phyloP scores from a whole-genome alignment of 2,797 vertebrate genomes.

The Arrhamphus sclerolepis region DNA sequence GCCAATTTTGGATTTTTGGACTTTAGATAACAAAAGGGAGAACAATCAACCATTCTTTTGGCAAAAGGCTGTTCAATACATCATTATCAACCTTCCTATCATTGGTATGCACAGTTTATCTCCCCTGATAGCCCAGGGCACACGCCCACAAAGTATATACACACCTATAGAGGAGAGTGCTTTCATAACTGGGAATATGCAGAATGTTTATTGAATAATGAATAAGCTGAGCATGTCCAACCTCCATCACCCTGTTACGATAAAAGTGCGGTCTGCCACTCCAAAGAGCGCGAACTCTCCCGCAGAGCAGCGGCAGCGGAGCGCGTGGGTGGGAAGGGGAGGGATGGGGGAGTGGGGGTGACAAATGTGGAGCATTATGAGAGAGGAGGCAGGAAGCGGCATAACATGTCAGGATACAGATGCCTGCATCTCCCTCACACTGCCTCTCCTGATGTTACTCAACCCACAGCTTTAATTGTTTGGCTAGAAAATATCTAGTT shows the following conservation, averaged over 20 bases:
- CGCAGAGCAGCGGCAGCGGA: conserved; percentile 35
- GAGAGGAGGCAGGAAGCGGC: conserved; percentile 67
- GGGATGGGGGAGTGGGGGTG: conserved; percentile 33
- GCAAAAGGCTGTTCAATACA: conserved; percentile 25
- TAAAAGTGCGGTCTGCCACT: conserved; percentile 64
- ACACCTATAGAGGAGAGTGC: conserved; percentile 36
- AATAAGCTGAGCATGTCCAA: conserved; percentile 39
- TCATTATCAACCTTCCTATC: conserved; percentile 39
- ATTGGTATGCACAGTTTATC: conserved; percentile 43
- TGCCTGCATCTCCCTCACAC: conserved; percentile 61
- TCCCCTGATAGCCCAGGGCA: conserved; percentile 37
- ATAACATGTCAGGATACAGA: conserved; percentile 68
- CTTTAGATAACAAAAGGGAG: conserved; percentile 17
- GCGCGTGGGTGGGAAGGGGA: conserved; percentile 49
- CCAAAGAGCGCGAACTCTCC: conserved; percentile 58
- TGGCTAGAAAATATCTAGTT: conserved; percentile 60
- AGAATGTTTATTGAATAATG: conserved; percentile 73
- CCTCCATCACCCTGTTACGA: conserved; percentile 50
- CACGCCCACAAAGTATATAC: conserved; percentile 45
- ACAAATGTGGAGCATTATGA: conserved; percentile 69
- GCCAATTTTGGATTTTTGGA: conserved; percentile 24
- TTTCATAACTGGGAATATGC: conserved; percentile 61
- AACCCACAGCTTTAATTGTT: conserved; percentile 78
- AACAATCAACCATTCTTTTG: conserved; percentile 5
- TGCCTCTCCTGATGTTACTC: conserved; percentile 60